A percentile compares a stretch with the other conserved stretches of the same genome.
These are phyloP conservation scores for Cydia amplana DNA, from an alignment of 1,140 invertebrate species.

Conservation along the genomic window DNA sequence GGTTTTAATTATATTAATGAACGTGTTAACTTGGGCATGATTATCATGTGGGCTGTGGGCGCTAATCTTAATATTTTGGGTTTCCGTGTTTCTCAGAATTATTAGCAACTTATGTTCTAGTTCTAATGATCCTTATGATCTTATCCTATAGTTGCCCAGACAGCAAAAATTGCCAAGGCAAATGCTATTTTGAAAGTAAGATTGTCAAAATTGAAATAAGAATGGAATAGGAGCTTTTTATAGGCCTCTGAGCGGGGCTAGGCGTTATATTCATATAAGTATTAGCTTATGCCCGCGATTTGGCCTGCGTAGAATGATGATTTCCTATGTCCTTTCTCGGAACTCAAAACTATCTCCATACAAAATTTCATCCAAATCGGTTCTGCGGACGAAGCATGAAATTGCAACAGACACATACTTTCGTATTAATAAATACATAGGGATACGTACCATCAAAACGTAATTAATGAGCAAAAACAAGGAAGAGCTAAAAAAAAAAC, in stretches of 20 bases:
- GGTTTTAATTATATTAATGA: constrained; percentile 18
- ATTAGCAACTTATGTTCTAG: background rate
- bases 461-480: background rate
- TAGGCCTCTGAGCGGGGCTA: no score
- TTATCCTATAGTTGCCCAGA: background rate
- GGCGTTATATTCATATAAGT: no score
- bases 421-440: background rate
- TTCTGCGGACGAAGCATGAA: no score
- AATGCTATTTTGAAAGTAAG: no score
- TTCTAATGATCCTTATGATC: background rate
- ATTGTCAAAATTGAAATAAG: no score
- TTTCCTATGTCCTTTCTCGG: no score
- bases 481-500: background rate
- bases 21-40: constrained; percentile 14
- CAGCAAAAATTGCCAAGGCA: background rate
- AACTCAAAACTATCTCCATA: no score
- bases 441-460: background rate
- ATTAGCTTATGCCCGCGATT: no score
- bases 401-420: background rate
- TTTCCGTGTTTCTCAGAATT: constrained; percentile 10
- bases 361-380: no score
- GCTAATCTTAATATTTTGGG: constrained; percentile 4
- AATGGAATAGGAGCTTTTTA: no score
- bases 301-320: no score
- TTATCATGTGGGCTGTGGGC: constrained; percentile 2